Conservation (phyloP, 2,797 vertebrate species). For the Mico argentatus region DNA sequence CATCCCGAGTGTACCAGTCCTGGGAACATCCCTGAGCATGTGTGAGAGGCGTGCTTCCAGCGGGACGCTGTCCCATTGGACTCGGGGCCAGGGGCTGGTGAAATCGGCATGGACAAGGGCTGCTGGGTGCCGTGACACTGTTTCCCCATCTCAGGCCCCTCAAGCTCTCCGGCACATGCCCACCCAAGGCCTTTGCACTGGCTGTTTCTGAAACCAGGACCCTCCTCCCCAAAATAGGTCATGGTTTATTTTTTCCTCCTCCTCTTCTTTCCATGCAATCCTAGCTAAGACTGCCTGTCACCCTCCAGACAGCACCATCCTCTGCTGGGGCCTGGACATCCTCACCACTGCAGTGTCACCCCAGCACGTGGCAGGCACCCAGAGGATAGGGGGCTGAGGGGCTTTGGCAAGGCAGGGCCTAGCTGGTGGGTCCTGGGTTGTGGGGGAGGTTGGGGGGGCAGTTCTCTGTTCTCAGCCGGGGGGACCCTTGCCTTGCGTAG, state of each 20-base stretch:
- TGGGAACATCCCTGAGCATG: background rate
- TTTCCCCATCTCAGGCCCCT: background rate
- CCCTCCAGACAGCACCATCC: too few species aligned
- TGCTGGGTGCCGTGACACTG: background rate
- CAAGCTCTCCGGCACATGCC: background rate
- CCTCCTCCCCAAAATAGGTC: background rate
- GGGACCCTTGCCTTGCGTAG: constrained; percentile 77
- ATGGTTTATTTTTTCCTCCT: background rate
- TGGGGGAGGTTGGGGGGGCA: background rate
- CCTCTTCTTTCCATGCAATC: rapidly evolving
- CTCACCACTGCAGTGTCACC: background rate
- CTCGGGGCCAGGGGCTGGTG: background rate
- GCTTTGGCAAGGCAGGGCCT: background rate
- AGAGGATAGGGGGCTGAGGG: background rate
- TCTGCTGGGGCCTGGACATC: too few species aligned
- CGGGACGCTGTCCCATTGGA: background rate
- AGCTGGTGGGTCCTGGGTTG: background rate
- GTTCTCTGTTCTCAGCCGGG: background rate
- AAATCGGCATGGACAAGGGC: background rate
- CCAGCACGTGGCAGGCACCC: background rate
- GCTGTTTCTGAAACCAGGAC: background rate
- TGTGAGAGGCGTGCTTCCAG: background rate
- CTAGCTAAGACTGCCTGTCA: background rate
- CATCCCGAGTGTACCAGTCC: background rate
- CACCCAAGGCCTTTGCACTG: background rate